phyloP scores from a whole-genome alignment of 2,888 invertebrate genomes.

The Apamea monoglypha region DNA sequence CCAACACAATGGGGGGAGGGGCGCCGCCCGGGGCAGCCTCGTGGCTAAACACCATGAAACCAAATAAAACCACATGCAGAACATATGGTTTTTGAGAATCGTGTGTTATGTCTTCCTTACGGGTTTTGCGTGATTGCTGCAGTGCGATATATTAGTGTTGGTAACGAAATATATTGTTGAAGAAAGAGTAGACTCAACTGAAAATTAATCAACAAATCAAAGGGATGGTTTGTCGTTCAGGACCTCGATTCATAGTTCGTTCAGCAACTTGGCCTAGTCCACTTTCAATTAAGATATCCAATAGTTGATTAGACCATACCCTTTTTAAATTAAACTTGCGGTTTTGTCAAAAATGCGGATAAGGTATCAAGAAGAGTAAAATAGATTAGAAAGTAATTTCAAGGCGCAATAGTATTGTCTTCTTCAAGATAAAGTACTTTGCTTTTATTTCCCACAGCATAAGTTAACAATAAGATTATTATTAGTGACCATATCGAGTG shows the following conservation, averaged over 20 bases:
- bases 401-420: neutral
- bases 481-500: constrained; percentile 21
- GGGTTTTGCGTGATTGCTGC: constrained; percentile 39
- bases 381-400: neutral
- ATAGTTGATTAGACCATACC: neutral
- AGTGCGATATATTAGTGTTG: neutral
- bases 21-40: constrained; percentile 78
- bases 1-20: constrained; percentile 87
- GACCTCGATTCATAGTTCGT: neutral
- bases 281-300: neutral
- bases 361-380: neutral
- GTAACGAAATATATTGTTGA: constrained; percentile 28
- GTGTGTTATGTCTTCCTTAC: constrained; percentile 61
- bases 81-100: constrained; percentile 60
- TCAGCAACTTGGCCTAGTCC: neutral
- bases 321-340: neutral
- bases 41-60: constrained; percentile 81
- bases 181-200: neutral
- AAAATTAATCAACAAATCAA: neutral
- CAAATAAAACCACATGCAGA: constrained; percentile 65
- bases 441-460: constrained; percentile 15
- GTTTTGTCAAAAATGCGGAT: neutral
- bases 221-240: neutral
- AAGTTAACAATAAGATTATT: constrained; percentile 32
- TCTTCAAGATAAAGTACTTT: neutral